Evolutionary conservation across 2,113 vertebrate genomes (phyloP).

Genomic region (Cyprinodon tularosa): DNA sequence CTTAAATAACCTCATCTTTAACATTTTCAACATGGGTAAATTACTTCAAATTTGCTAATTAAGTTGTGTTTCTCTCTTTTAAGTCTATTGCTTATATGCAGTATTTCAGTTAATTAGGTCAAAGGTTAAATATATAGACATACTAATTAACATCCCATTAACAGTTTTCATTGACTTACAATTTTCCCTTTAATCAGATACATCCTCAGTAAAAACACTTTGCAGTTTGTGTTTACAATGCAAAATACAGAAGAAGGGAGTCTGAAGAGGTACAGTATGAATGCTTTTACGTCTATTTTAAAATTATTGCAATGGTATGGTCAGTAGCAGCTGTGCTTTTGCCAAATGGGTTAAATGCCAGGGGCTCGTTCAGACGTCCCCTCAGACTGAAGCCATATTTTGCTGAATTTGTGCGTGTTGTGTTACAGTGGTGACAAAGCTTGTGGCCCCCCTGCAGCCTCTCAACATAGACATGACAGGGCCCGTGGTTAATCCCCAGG

Average conservation of each 20-base stretch:
- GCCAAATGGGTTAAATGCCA: neutral
- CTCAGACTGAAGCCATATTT: conserved; percentile 32
- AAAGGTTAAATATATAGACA: too few relatives aligned
- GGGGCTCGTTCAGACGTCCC: neutral
- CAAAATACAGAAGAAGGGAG: neutral
- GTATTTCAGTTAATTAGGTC: too few relatives aligned
- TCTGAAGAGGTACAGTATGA: neutral
- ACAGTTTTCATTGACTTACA: too few relatives aligned
- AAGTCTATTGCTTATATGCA: too few relatives aligned
- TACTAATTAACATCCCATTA: too few relatives aligned
- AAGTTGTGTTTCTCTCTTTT: too few relatives aligned
- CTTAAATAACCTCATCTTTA: too few relatives aligned
- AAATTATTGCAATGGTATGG: neutral
- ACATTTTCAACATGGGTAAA: too few relatives aligned
- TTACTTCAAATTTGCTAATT: too few relatives aligned
- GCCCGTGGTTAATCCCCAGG: conserved; percentile 70
- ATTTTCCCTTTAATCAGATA: too few relatives aligned
- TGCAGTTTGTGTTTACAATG: too few relatives aligned
- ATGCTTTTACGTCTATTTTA: neutral
- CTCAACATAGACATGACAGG: conserved; percentile 52
- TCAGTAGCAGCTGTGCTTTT: neutral
- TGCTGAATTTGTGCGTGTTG: conserved; percentile 36
- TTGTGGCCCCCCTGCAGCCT: conserved; percentile 58
- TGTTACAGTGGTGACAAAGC: conserved; percentile 64
- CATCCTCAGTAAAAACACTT: too few relatives aligned